A percentile compares a stretch with the other conserved stretches of the same genome.
Conservation (phyloP, 2,797 vertebrate genomes). For the Anguilla obscura region DNA sequence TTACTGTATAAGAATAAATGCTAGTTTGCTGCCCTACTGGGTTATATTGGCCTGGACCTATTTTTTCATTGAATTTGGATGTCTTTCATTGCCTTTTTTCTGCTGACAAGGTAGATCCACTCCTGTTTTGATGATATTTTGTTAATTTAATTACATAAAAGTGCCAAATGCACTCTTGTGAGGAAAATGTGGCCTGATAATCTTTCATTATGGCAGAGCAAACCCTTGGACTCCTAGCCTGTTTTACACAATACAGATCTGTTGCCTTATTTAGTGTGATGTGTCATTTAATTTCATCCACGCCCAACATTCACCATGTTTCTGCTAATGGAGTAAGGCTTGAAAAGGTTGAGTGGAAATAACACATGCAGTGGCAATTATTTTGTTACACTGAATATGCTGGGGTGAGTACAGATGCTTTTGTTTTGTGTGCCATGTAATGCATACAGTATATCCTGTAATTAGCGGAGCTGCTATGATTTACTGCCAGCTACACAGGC, state of each 20-base stretch:
- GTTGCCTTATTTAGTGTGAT: not conserved
- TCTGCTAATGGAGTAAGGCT: not conserved
- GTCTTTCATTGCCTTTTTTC: no score
- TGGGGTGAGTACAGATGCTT: slow-evolving; percentile 5
- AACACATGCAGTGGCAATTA: not conserved
- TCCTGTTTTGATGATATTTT: no score
- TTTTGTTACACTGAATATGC: not conserved
- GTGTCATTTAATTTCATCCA: not conserved
- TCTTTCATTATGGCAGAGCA: not conserved
- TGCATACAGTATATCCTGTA: not conserved
- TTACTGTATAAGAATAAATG: no score
- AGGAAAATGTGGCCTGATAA: not conserved
- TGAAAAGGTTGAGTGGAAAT: slow-evolving; percentile 10
- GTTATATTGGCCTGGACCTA: no score
- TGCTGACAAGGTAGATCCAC: no score
- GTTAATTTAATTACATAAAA: no score
- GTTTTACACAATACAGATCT: not conserved
- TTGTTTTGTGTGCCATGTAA: slow-evolving; percentile 20
- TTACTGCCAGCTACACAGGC: slow-evolving; percentile 8
- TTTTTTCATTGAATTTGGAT: no score
- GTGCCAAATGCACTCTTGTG: not conserved
- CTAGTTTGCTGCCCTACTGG: no score
- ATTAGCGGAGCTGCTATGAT: slow-evolving; percentile 2
- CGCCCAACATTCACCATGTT: not conserved
- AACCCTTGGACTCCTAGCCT: not conserved